These are phyloP conservation scores for Eutrigla gurnardus DNA, from an alignment of 2,797 vertebrate species.

Conservation along the genomic window DNA sequence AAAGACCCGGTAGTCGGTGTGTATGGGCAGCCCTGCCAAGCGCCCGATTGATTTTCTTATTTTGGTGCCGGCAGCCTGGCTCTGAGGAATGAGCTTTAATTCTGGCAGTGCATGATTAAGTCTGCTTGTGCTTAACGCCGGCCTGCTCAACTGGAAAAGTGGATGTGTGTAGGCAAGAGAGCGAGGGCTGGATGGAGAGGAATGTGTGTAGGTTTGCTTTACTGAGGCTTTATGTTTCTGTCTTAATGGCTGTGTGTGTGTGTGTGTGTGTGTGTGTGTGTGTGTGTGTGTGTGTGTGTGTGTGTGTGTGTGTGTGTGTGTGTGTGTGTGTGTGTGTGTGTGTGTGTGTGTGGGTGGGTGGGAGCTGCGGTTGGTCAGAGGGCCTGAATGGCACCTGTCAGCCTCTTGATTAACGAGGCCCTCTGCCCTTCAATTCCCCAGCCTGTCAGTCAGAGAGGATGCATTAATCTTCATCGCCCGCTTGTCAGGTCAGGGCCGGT, in stretches of 20 bases:
- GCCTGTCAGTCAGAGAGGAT: slow-evolving; percentile 98
- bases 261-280: slow-evolving; percentile 22
- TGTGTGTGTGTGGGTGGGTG: slow-evolving; percentile 12
- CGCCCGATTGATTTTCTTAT: slow-evolving; percentile 96
- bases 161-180: slow-evolving; percentile 53
- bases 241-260: slow-evolving; percentile 42
- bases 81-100: slow-evolving; percentile 97
- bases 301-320: slow-evolving; percentile 2
- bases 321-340: neutral
- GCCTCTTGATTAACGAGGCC: slow-evolving; percentile 97
- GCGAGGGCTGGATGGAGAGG: slow-evolving; percentile 44
- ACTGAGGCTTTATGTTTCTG: slow-evolving; percentile 40
- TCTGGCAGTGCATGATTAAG: slow-evolving; percentile 86
- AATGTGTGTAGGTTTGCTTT: slow-evolving; percentile 52
- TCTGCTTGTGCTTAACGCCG: slow-evolving; percentile 63
- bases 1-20: slow-evolving; percentile 84
- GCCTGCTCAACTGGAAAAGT: slow-evolving; percentile 56
- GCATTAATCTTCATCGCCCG: slow-evolving; percentile 98
- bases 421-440: slow-evolving; percentile 92
- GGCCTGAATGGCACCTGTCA: slow-evolving; percentile 99
- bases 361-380: slow-evolving; percentile 85
- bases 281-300: slow-evolving; percentile 33
- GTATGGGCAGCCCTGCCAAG: slow-evolving; percentile 83
- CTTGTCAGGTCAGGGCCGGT: slow-evolving; percentile 90
- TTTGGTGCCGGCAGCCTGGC: slow-evolving; percentile 89